Base-by-base conservation (phyloP, 2,113 vertebrate genomes). In the Myiopsitta monachus region DNA sequence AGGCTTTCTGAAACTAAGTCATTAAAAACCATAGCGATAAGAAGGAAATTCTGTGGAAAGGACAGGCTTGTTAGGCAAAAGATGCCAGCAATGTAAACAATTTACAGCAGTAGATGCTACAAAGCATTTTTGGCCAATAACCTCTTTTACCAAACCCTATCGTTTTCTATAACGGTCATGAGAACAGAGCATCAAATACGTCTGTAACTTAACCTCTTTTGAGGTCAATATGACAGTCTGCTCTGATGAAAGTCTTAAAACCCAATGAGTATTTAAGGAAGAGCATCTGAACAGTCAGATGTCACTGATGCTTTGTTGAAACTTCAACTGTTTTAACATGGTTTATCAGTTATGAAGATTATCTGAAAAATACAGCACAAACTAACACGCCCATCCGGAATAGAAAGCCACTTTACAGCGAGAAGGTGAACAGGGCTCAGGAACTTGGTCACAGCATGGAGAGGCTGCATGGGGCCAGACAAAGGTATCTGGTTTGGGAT, bases 391-490 rank as follows among this genome's bases (percentile, higher is more conserved):
- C 73, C 91, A 94, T 97, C 95, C 91, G 98, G 92, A 96, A 95
- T 8, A 97, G 92, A 97, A 97, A 98, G 97, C 75, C 93, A 93
- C 92, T 96, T 99, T 99, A 99, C 99, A 98, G 97, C 28, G 97
- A 97, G 98, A 95, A 96, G 98, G 98, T 86, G 98, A 94, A 96
- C 91, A 97, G 87, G 94, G 98, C 75, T 95, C 97, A 97, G 98
- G 97, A 84, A 95, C 94, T 92, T 98, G 98, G 98, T 98, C 98
- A 98, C 98, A 98, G 98, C 97, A 97, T 96, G 98, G 97, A 89
- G 97, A 97, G 96, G 97, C 96, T 96, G 97, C 98, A 64, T 97
- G 90, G 90, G 97, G 98, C 98, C 98, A 98, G 98, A 98, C 95
- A 98, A 98, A 98, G 97, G 63, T 98, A 88, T 98, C 98, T 92